Percentiles rank a stretch among this genome's conserved stretches.
These are phyloP conservation scores for Sinocyclocheilus anophthalmus DNA, from an alignment of 2,113 vertebrate genomes.

Conservation along the genomic window DNA sequence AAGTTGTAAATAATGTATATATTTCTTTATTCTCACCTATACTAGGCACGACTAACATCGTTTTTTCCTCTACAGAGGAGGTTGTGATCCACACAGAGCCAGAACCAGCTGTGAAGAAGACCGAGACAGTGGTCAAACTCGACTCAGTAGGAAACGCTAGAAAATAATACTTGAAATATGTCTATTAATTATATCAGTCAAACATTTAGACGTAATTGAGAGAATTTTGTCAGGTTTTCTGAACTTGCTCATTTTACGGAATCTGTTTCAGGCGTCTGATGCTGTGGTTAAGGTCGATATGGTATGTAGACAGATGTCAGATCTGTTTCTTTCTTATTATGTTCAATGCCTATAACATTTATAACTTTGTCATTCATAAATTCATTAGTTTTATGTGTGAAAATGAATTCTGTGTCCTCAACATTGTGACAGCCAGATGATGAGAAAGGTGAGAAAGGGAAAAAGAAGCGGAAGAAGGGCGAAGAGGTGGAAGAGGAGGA, in stretches of 20 bases:
- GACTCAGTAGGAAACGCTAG: slow-evolving; percentile 83
- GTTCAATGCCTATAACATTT: too few relatives aligned
- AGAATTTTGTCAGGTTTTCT: neutral
- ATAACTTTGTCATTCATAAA: neutral
- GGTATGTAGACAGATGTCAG: slow-evolving; percentile 79
- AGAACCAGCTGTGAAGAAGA: slow-evolving; percentile 84
- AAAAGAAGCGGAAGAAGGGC: slow-evolving; percentile 84
- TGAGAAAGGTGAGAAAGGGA: slow-evolving; percentile 82
- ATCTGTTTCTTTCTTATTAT: neutral
- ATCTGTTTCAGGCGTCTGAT: slow-evolving; percentile 83
- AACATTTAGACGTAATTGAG: neutral
- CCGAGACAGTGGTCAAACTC: slow-evolving; percentile 94
- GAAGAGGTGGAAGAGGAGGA: slow-evolving; percentile 89
- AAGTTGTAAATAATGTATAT: too few relatives aligned
- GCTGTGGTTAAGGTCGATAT: slow-evolving; percentile 94
- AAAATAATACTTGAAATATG: neutral
- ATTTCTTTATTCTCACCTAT: neutral
- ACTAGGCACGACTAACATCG: neutral
- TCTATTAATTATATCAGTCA: too few relatives aligned
- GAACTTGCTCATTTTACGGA: slow-evolving; percentile 7
- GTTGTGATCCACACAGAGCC: slow-evolving; percentile 86
- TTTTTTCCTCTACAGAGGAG: slow-evolving; percentile 81
- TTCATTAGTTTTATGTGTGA: neutral
- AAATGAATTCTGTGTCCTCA: slow-evolving; percentile 11
- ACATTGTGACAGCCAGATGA: slow-evolving; percentile 70